phyloP scores from a whole-genome alignment of 2,888 invertebrate genomes.

The Pollenia amentaria region DNA sequence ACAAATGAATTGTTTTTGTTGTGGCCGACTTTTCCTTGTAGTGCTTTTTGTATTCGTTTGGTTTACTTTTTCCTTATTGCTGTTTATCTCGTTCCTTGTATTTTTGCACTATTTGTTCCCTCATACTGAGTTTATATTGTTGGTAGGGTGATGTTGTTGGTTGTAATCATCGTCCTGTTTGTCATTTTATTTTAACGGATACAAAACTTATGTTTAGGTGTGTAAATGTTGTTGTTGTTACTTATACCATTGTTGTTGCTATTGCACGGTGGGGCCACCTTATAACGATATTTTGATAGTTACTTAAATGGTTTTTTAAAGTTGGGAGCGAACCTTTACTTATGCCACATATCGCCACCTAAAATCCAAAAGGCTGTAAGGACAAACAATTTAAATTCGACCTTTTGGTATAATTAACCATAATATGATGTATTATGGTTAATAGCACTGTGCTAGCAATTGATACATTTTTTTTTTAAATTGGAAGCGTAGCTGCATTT shows the following conservation, averaged over 20 bases:
- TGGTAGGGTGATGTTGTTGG: slow-evolving; percentile 14
- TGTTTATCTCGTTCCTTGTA: background rate
- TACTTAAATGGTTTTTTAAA: too few species aligned
- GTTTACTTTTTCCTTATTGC: background rate
- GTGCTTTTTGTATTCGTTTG: background rate
- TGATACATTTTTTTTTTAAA: too few species aligned
- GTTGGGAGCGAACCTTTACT: too few species aligned
- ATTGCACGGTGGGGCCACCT: background rate
- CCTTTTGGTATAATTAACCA: too few species aligned
- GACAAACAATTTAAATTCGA: too few species aligned
- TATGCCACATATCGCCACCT: too few species aligned
- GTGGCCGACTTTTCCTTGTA: slow-evolving; percentile 28
- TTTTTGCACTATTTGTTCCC: slow-evolving; percentile 37
- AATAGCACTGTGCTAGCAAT: too few species aligned
- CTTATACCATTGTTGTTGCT: background rate
- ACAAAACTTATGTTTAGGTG: slow-evolving; percentile 58
- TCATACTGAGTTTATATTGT: background rate
- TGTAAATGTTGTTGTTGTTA: slow-evolving; percentile 13
- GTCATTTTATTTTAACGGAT: slow-evolving; percentile 47
- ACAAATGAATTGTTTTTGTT: slow-evolving; percentile 64
- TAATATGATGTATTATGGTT: too few species aligned
- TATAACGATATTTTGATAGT: too few species aligned
- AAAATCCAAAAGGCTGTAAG: too few species aligned
- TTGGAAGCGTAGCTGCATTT: too few species aligned
- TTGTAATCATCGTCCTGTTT: slow-evolving; percentile 26